These are phyloP conservation scores for Lepus oiostolus DNA, from an alignment of 2,797 vertebrate genomes.

Conservation along the genomic window DNA sequence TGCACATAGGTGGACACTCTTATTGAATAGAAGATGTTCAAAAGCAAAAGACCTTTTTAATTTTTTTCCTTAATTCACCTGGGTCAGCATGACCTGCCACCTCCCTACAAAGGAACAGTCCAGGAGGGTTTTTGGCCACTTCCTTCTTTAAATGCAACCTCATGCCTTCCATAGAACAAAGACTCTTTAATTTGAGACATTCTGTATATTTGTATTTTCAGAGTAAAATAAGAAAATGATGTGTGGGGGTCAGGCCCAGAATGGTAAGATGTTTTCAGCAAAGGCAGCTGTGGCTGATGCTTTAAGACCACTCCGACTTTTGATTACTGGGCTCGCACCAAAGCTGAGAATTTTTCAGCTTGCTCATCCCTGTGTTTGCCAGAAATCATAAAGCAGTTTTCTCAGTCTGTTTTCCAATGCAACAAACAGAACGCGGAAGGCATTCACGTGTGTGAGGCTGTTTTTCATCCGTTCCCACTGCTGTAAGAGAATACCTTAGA, in stretches of 20 bases:
- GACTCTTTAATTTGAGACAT: neutral
- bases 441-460: neutral
- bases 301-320: neutral
- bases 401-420: neutral
- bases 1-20: neutral
- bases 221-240: constrained; percentile 18
- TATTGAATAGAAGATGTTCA: neutral
- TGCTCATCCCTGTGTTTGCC: neutral
- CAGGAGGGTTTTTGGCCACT: neutral
- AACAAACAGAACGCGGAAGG: neutral
- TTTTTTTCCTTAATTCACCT: neutral
- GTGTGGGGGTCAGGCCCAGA: neutral
- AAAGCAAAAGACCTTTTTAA: neutral
- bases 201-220: neutral
- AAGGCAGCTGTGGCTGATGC: neutral
- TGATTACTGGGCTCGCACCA: neutral
- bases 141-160: constrained; percentile 27
- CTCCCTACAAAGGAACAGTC: neutral
- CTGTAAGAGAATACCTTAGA: neutral
- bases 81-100: neutral
- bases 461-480: neutral
- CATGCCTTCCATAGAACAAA: neutral
- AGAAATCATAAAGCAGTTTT: constrained; percentile 32
- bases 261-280: neutral
- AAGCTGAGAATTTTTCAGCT: neutral